Percentiles rank a stretch among this genome's conserved stretches.
phyloP scores from a whole-genome alignment of 2,797 vertebrate species.

The Macroramphosus scolopax region DNA sequence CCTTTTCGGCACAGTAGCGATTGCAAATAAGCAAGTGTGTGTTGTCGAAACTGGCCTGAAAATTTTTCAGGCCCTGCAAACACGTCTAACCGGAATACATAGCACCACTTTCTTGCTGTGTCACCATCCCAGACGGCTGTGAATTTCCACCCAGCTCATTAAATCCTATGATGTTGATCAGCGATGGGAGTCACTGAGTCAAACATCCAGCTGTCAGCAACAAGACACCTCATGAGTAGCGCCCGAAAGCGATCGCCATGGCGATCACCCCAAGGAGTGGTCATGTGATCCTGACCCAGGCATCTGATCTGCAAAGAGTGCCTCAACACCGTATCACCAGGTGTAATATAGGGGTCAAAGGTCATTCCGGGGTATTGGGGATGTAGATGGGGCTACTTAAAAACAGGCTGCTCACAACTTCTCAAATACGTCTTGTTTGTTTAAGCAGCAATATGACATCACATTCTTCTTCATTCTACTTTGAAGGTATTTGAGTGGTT shows the following conservation, averaged over 20 bases:
- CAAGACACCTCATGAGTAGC: slow-evolving; percentile 49
- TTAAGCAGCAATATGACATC: no score
- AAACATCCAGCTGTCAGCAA: slow-evolving; percentile 47
- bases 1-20: slow-evolving; percentile 14
- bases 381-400: neutral
- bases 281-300: slow-evolving; percentile 48
- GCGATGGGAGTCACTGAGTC: slow-evolving; percentile 57
- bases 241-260: slow-evolving; percentile 30
- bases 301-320: slow-evolving; percentile 33
- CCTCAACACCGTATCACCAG: slow-evolving; percentile 9
- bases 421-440: no score
- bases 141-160: slow-evolving; percentile 38
- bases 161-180: slow-evolving; percentile 60
- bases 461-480: no score
- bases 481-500: no score
- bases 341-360: slow-evolving; percentile 39
- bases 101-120: neutral
- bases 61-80: slow-evolving; percentile 8
- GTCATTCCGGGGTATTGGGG: slow-evolving; percentile 7
- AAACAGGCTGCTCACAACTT: no score
- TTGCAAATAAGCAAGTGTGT: slow-evolving; percentile 27
- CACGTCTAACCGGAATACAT: slow-evolving; percentile 33
- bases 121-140: slow-evolving; percentile 17
- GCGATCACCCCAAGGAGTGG: slow-evolving; percentile 28
- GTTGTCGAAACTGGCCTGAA: slow-evolving; percentile 19